These are phyloP conservation scores for Drosophila histrio DNA, from an alignment of 2,888 invertebrate genomes.

Conservation along the genomic window DNA sequence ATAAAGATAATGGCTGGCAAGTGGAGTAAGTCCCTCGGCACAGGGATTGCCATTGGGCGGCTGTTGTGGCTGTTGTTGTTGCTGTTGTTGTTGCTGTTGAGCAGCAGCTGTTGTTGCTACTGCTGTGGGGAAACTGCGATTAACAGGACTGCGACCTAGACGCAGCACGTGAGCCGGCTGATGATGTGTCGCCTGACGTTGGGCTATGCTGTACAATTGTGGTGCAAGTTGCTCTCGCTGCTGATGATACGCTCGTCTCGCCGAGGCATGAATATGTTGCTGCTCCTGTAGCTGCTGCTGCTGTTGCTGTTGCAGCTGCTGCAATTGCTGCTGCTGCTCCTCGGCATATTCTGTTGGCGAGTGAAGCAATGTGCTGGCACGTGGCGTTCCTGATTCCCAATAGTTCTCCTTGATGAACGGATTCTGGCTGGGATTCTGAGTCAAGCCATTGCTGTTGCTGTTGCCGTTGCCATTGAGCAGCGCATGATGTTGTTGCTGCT, in stretches of 20 bases:
- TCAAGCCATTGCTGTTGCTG: conserved; percentile 47
- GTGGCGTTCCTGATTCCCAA: conserved; percentile 77
- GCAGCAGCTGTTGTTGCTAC: conserved; percentile 32
- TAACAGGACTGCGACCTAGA: conserved; percentile 80
- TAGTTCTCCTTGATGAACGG: conserved; percentile 82
- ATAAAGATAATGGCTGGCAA: conserved; percentile 77
- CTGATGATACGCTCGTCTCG: conserved; percentile 66
- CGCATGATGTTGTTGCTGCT: conserved; percentile 53
- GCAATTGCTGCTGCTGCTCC: conserved; percentile 66
- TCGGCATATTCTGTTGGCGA: conserved; percentile 74
- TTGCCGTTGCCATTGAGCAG: conserved; percentile 53
- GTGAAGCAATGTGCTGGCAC: conserved; percentile 80
- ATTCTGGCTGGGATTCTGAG: conserved; percentile 71
- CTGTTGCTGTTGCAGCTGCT: conserved; percentile 46
- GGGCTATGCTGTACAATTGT: conserved; percentile 57
- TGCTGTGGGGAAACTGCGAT: conserved; percentile 51
- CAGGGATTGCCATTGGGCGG: conserved; percentile 53
- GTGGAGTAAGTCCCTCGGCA: conserved; percentile 72
- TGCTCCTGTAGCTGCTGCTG: conserved; percentile 59
- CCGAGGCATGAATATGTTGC: conserved; percentile 59
- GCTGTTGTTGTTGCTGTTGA: conserved; percentile 29
- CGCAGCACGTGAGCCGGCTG: conserved; percentile 67
- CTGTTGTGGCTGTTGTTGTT: conserved; percentile 21
- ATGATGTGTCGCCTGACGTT: conserved; percentile 46
- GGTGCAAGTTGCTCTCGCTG: conserved; percentile 70